Evolutionary conservation across 2,888 invertebrate species (phyloP).

Genomic region (Dryomyza anilis): DNA sequence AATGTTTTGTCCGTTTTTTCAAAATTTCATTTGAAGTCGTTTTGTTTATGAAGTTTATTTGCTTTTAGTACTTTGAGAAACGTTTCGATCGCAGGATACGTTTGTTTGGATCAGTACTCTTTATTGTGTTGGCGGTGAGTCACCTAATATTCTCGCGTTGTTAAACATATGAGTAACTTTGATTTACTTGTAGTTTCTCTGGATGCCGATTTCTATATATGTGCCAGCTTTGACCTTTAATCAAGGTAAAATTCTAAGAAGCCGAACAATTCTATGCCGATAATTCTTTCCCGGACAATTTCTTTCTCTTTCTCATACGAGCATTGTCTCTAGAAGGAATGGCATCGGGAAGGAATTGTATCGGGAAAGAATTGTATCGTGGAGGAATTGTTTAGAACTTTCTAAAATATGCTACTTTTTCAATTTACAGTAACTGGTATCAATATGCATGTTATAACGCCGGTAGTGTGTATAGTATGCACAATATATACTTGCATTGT

Average conservation of each 20-base stretch:
- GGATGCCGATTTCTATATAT: slow-evolving; percentile 65
- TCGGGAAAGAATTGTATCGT: too few relatives aligned
- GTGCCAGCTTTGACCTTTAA: slow-evolving; percentile 78
- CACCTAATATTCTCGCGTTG: background rate
- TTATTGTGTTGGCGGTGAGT: slow-evolving; percentile 72
- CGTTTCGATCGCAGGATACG: slow-evolving; percentile 73
- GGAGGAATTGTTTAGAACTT: too few relatives aligned
- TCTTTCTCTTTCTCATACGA: background rate
- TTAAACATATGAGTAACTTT: background rate
- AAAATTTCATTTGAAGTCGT: background rate
- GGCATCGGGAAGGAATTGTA: too few relatives aligned
- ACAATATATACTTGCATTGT: slow-evolving; percentile 89
- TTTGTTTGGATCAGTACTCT: slow-evolving; percentile 72
- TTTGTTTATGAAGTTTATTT: background rate
- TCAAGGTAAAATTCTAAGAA: slow-evolving; percentile 64
- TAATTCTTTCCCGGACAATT: background rate
- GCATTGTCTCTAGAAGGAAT: background rate
- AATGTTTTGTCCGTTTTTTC: background rate
- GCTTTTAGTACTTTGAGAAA: slow-evolving; percentile 71
- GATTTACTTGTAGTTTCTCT: slow-evolving; percentile 41
- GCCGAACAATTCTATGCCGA: background rate
- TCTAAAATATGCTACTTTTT: background rate
- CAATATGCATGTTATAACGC: slow-evolving; percentile 77
- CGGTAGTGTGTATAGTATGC: slow-evolving; percentile 75
- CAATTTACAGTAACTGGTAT: slow-evolving; percentile 65